Evolutionary conservation across 2,797 vertebrate species (phyloP).

Genomic region (Phataginus tetradactyla): DNA sequence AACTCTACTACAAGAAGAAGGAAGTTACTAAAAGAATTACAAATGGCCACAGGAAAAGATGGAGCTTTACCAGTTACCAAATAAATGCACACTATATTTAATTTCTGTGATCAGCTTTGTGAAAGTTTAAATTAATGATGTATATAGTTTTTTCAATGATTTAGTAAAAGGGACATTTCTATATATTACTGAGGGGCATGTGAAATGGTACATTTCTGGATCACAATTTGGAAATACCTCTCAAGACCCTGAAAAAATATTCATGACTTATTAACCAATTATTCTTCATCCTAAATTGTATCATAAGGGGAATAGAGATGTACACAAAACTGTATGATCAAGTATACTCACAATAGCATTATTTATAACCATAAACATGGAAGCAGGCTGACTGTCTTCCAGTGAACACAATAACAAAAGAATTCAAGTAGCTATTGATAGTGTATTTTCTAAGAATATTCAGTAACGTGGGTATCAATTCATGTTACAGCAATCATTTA

Average conservation of each 20-base stretch:
- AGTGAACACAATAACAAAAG: background rate
- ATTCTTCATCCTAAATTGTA: background rate
- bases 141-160: background rate
- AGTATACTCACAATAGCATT: background rate
- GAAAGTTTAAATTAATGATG: conserved; percentile 42
- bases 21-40: background rate
- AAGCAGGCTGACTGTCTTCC: background rate
- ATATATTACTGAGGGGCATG: background rate
- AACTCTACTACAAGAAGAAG: background rate
- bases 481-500: background rate
- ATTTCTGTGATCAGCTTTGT: conserved; percentile 24
- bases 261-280: conserved; percentile 26
- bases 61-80: background rate
- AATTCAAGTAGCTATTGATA: background rate
- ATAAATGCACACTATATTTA: background rate
- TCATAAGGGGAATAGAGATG: conserved; percentile 12
- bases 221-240: conserved; percentile 11
- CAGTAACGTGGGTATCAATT: background rate
- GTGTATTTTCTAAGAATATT: background rate
- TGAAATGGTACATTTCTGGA: conserved; percentile 11
- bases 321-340: background rate
- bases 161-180: conserved; percentile 14
- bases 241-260: background rate
- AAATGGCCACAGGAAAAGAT: background rate
- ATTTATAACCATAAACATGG: background rate